These are phyloP conservation scores for Patagioenas fasciata DNA, from an alignment of 2,113 vertebrate genomes.

Conservation along the genomic window DNA sequence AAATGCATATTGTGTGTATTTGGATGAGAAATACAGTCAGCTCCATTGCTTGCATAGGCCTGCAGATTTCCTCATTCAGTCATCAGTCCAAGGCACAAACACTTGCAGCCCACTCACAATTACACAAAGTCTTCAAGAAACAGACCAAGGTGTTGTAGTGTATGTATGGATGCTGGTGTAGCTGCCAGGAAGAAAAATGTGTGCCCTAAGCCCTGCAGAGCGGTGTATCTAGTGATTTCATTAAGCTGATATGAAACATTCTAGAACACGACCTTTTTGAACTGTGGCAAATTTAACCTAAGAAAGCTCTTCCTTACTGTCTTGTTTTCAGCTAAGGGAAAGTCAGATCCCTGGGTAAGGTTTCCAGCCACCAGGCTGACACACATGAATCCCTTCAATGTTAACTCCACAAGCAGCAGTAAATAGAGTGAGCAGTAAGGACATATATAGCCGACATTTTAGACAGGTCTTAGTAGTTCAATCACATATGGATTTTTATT, in stretches of 20 bases:
- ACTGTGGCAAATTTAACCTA: not conserved
- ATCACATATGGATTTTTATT: not conserved
- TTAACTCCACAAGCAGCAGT: not conserved
- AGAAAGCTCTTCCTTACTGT: not conserved
- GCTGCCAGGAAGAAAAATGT: not conserved
- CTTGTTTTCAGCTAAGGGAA: not conserved
- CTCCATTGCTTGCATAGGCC: not conserved
- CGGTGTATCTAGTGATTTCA: not conserved
- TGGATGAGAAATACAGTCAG: not conserved
- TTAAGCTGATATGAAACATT: not conserved
- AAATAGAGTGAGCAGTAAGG: not conserved
- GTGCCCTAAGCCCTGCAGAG: not conserved
- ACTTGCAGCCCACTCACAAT: not conserved
- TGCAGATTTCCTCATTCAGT: not conserved
- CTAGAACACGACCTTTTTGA: not conserved
- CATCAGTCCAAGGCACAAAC: not conserved
- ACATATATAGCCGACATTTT: not conserved
- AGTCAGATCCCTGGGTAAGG: not conserved
- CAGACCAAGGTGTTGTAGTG: not conserved
- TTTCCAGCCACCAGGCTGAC: not conserved
- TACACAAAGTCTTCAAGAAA: not conserved
- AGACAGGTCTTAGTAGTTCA: not conserved
- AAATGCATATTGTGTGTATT: not conserved
- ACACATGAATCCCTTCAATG: not conserved
- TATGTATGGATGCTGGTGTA: fast-evolving